Evolutionary conservation across 2,113 vertebrate genomes (phyloP).

Genomic region (Equus przewalskii): DNA sequence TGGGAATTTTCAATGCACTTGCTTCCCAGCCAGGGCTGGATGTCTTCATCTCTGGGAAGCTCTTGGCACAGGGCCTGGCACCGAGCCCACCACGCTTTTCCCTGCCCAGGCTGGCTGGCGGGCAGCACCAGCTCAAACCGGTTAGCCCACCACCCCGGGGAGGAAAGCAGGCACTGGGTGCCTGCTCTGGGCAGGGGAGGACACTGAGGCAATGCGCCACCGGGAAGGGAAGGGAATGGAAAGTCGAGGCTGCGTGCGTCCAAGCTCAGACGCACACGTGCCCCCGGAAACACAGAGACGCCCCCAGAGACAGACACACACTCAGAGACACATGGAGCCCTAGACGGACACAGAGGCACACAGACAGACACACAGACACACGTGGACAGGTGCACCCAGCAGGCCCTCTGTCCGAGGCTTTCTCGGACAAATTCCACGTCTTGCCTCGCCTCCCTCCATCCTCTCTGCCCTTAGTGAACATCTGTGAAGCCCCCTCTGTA

Average conservation of each 20-base stretch:
- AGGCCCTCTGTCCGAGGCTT: not conserved
- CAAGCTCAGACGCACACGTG: not conserved
- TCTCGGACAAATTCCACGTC: not conserved
- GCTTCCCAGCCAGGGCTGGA: not conserved
- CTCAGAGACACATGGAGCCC: not conserved
- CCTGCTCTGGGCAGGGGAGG: not conserved
- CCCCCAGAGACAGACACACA: not conserved
- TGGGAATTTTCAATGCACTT: not conserved
- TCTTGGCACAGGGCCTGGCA: not conserved
- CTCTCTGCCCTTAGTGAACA: not conserved
- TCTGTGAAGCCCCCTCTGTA: not conserved
- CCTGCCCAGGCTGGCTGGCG: no score
- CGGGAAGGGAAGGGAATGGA: no score
- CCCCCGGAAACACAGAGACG: not conserved
- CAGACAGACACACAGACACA: not conserved
- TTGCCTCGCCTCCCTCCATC: not conserved
- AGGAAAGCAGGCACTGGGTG: not conserved
- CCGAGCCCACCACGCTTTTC: not conserved
- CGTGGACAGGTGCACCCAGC: not conserved
- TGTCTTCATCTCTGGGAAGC: not conserved
- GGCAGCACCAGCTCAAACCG: not conserved
- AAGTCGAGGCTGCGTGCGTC: not conserved
- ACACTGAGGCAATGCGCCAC: rapidly evolving
- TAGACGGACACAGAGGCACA: not conserved
- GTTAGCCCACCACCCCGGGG: not conserved